These are phyloP conservation scores for Actinia tenebrosa DNA, from an alignment of 64 coral and sea anemone species.

Conservation along the genomic window DNA sequence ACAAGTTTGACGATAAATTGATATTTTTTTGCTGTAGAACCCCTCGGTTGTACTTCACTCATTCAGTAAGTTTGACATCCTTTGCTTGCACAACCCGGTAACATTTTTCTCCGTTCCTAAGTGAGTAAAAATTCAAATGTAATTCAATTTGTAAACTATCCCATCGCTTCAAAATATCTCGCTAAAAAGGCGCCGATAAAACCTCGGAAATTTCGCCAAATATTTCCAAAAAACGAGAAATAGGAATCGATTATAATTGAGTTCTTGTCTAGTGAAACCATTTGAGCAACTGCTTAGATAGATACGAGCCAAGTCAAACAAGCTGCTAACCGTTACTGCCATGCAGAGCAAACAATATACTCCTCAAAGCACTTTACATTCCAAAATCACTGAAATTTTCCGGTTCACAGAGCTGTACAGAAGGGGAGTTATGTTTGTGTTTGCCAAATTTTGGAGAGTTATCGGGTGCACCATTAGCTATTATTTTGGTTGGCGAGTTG, in stretches of 20 bases:
- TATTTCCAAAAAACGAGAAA: background rate
- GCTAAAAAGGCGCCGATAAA: background rate
- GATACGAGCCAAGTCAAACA: no score
- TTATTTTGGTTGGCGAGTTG: slow-evolving; percentile 4
- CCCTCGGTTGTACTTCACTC: background rate
- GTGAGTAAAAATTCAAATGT: background rate
- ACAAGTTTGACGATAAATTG: background rate
- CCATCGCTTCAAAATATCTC: background rate
- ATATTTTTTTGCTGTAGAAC: background rate
- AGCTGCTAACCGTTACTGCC: no score
- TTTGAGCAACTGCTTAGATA: no score
- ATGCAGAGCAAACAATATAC: background rate
- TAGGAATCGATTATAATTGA: background rate
- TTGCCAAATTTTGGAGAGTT: background rate
- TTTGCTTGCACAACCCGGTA: background rate
- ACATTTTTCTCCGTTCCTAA: background rate
- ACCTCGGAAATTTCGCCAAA: background rate
- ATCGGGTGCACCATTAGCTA: slow-evolving; percentile 6
- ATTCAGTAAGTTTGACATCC: background rate
- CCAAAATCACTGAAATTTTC: slow-evolving; percentile 37
- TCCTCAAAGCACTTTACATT: background rate
- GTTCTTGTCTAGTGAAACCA: background rate
- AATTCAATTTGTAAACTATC: background rate
- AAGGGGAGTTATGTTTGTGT: background rate
- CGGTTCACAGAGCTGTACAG: slow-evolving; percentile 1